Conservation (phyloP, 2,797 vertebrate species). For the Petrocephalus schoutedeni region DNA sequence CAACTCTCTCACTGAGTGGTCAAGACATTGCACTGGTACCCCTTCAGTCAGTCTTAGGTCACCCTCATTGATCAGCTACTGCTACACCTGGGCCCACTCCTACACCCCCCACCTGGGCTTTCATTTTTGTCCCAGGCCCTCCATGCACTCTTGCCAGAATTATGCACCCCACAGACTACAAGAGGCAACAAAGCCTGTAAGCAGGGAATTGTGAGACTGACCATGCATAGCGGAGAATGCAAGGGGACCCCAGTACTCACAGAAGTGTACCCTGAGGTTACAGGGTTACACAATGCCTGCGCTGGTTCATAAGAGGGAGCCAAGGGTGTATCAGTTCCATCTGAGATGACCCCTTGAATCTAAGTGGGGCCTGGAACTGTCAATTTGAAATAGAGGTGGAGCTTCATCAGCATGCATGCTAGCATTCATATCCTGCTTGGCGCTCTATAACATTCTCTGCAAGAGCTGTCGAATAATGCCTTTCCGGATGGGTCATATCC, state of each 20-base stretch:
- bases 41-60: background rate
- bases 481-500: background rate
- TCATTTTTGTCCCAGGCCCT: background rate
- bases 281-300: conserved; percentile 40
- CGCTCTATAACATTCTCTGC: background rate
- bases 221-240: background rate
- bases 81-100: background rate
- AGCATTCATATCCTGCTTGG: background rate
- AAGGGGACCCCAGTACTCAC: conserved; percentile 20
- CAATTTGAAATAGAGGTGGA: background rate
- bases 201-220: background rate
- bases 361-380: background rate
- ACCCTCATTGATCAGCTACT: background rate
- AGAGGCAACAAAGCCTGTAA: background rate
- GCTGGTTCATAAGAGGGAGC: background rate
- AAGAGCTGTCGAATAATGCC: background rate
- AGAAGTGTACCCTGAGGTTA: conserved; percentile 27
- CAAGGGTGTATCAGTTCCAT: background rate
- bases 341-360: background rate
- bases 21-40: background rate
- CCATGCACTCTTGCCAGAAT: background rate
- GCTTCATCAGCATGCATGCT: background rate
- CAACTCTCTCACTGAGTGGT: background rate
- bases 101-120: background rate
- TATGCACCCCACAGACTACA: background rate